Percentiles rank a stretch among this genome's conserved stretches.
phyloP scores from a whole-genome alignment of 2,797 vertebrate genomes.

The Mus spretus region DNA sequence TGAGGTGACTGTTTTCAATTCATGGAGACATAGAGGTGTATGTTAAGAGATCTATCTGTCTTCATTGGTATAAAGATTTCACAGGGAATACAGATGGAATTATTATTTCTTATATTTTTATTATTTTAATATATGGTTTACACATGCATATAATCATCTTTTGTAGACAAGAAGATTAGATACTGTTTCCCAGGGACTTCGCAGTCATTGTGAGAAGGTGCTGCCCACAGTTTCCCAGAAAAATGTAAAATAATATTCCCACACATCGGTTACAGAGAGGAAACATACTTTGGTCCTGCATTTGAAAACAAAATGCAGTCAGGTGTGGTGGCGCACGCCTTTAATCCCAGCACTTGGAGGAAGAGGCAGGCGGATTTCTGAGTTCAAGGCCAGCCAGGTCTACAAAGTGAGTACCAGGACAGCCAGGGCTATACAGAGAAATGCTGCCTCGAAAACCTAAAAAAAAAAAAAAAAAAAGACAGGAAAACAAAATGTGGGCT shows the following conservation, averaged over 20 bases:
- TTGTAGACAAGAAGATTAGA: slow-evolving; percentile 26
- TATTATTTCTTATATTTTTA: slow-evolving; percentile 39
- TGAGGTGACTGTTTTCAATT: not conserved
- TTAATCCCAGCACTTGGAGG: too few species aligned
- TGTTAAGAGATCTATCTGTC: not conserved
- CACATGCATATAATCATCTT: not conserved
- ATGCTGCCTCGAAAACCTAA: too few species aligned
- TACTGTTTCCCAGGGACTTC: slow-evolving; percentile 24
- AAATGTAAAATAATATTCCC: slow-evolving; percentile 17
- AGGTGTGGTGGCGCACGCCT: too few species aligned
- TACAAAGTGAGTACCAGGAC: too few species aligned
- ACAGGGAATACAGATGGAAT: slow-evolving; percentile 6
- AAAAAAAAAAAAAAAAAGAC: too few species aligned
- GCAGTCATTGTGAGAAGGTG: not conserved
- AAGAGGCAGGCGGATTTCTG: too few species aligned
- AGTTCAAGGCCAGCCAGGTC: too few species aligned
- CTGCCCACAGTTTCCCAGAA: not conserved
- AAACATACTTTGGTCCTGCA: slow-evolving; percentile 30
- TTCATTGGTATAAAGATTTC: not conserved
- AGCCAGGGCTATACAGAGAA: too few species aligned
- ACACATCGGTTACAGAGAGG: not conserved
- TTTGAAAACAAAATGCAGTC: not conserved
- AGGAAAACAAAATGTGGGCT: not conserved
- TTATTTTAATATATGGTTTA: not conserved
- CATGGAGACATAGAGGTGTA: not conserved